Conservation (phyloP, 2,797 vertebrate genomes). For the Dendrocincla fuliginosa region DNA sequence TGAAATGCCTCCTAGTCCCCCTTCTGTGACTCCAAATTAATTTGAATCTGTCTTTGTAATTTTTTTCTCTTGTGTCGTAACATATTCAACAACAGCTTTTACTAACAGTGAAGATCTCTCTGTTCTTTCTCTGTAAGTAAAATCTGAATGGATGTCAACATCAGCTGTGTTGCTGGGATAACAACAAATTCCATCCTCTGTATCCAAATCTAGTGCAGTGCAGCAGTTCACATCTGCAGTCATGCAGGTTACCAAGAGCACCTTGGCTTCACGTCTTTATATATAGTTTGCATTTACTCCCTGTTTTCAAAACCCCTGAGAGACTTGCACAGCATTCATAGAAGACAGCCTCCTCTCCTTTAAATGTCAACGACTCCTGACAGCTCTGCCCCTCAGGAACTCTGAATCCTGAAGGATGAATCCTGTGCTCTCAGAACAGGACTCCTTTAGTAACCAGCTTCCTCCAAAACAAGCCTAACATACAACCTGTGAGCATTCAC, state of each 20-base stretch:
- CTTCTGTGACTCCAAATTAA: constrained; percentile 3
- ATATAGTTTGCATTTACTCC: not conserved
- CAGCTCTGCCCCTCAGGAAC: constrained; percentile 34
- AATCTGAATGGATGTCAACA: not conserved
- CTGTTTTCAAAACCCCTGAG: constrained; percentile 14
- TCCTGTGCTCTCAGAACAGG: not conserved
- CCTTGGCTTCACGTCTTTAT: not conserved
- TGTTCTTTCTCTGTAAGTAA: not conserved
- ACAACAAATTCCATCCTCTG: not conserved
- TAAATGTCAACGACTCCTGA: constrained; percentile 29
- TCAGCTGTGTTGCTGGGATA: not conserved
- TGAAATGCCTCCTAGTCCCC: constrained; percentile 32
- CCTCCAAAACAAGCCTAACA: not conserved
- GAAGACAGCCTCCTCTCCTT: not conserved
- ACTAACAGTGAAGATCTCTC: not conserved
- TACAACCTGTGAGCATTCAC: not conserved
- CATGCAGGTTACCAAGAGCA: not conserved
- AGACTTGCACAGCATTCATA: not conserved
- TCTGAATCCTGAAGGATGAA: constrained; percentile 25
- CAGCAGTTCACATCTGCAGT: not conserved
- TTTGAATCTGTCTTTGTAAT: not conserved
- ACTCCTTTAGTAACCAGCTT: not conserved
- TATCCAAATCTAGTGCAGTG: not conserved
- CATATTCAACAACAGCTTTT: not conserved
- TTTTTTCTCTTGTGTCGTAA: not conserved